Conservation (phyloP, 2,888 invertebrate species). For the Ochlodes sylvanus region DNA sequence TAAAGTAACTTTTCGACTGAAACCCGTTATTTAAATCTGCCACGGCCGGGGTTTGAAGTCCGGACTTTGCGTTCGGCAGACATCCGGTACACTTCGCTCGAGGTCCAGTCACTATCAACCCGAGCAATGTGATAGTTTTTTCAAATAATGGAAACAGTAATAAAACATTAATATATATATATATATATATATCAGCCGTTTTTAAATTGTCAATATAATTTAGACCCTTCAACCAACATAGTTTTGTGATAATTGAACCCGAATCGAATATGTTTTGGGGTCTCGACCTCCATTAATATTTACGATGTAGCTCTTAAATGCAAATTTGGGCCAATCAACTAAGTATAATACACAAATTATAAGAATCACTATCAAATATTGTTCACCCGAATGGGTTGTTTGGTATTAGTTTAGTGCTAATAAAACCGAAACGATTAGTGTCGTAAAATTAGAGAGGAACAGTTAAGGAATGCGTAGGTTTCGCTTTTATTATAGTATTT, state of each 20-base stretch:
- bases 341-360: conserved; percentile 6
- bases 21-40: too few relatives aligned
- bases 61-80: too few relatives aligned
- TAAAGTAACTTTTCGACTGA: too few relatives aligned
- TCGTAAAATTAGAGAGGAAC: background rate
- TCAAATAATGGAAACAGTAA: too few relatives aligned
- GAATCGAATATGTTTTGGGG: background rate
- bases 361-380: background rate
- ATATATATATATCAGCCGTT: too few relatives aligned
- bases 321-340: conserved; percentile 13
- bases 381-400: background rate
- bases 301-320: conserved; percentile 29
- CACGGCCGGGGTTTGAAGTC: too few relatives aligned
- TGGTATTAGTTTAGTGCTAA: background rate
- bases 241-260: conserved; percentile 33
- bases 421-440: background rate
- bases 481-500: too few relatives aligned
- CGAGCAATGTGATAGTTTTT: too few relatives aligned
- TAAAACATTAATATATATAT: too few relatives aligned
- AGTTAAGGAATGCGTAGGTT: too few relatives aligned
- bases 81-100: too few relatives aligned
- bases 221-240: conserved; percentile 19
- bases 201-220: background rate
- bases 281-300: conserved; percentile 26
- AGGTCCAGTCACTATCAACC: too few relatives aligned